Evolutionary conservation across 2,888 invertebrate species (phyloP).

Genomic region (Dinocampus coccinellae): DNA sequence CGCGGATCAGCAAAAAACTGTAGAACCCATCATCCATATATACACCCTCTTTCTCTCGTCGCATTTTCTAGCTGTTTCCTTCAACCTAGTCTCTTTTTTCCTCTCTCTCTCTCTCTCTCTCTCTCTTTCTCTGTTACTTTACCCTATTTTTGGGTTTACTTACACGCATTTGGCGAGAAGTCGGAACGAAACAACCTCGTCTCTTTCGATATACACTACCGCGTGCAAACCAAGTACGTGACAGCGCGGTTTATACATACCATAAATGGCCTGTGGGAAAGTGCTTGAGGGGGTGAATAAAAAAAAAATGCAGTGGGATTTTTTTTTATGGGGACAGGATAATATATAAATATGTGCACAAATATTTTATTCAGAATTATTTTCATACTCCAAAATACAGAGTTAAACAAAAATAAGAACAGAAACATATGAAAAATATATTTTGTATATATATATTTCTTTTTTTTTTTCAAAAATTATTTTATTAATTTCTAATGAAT

Average conservation of each 20-base stretch:
- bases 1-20: conserved; percentile 62
- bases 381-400: not conserved
- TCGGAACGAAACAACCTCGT: not conserved
- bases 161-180: conserved; percentile 45
- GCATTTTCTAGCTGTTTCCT: too few species aligned
- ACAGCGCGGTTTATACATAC: not conserved
- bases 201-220: not conserved
- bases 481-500: not conserved
- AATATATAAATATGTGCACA: not conserved
- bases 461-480: not conserved
- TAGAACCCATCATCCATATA: conserved; percentile 20
- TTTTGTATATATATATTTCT: too few species aligned
- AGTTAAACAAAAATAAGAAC: too few species aligned
- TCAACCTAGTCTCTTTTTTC: conserved; percentile 5
- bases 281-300: conserved; percentile 1
- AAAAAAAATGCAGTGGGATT: conserved; percentile 5
- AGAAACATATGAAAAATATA: too few species aligned
- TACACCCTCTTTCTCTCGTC: conserved; percentile 13
- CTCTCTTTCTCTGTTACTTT: not conserved
- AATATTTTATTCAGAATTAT: not conserved
- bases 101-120: not conserved
- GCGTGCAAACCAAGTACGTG: not conserved
- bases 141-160: conserved; percentile 44
- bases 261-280: not conserved
- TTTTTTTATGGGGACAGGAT: not conserved